Base-by-base conservation (phyloP, 2,797 vertebrate genomes). In the Sorex maritimensis region DNA sequence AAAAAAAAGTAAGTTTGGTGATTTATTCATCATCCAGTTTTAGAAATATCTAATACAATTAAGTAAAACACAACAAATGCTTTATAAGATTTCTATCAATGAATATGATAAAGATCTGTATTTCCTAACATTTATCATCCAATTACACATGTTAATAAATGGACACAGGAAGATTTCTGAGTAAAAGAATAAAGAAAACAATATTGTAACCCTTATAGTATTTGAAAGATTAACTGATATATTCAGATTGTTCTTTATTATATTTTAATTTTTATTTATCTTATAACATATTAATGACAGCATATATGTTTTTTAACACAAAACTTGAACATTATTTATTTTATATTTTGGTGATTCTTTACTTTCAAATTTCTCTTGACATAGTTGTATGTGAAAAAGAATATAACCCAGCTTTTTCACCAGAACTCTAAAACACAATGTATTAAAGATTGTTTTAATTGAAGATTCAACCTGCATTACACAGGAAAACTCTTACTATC, bases 281-380 rank as follows among this genome's bases (percentile, higher is more conserved):
- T 63, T 12, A 81, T 91, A 77, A 86, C 84, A 77, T 68, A 75
- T 30, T 74, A 91, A 81, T 26, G n/a, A 41, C 86, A 80, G 15
- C 55, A 71, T 79, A 28, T 81, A 88, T 71, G 3, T 63, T 75
- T 90, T 87, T 28, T 86, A 34, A 88, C 77, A 85, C 30, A 91
- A 93, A 93, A 84, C 75, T 88, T 65, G 89, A 93, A 80, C 21
- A 90, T 87, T 92, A 13, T 94, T 90, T 84, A 91, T 71, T 95
- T 84, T 68, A 95, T 52, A 67, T 34, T 92, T 65, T 71, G 77
- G 4, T 79, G 69, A 71, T 75, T 87, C 21, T 89, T 90, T 5
- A 93, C 0, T 67, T 85, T 67, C 9, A 93, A 84, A 88, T 34
- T 88, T 75, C 34, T 58, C 58, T 81, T 87, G 49, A 86, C 26